Evolutionary conservation across 2,888 invertebrate species (phyloP), one percentile per base, ranked within the genome.

Genomic region (Myopa tessellatipennis): DNA sequence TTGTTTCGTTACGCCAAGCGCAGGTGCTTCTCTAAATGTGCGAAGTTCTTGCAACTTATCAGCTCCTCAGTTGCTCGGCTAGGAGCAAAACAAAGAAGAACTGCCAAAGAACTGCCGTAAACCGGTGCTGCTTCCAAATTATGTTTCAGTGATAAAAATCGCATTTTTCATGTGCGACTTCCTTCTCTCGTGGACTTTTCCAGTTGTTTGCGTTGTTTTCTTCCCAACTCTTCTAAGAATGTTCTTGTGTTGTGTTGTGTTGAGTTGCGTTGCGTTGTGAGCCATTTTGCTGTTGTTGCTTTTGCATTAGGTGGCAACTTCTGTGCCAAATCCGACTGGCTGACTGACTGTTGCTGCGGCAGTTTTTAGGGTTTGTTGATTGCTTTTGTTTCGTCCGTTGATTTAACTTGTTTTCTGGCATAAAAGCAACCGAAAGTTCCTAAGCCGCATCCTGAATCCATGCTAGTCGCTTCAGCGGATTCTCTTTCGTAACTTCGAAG

Each of bases 81-180:
- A 26, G 26, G 26, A 26, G 2, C 26, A 26, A 26, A 26, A 26
- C n/a, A n/a, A n/a, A n/a, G n/a, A n/a, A n/a, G n/a, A 26, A 26
- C 26, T 26, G 45, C 45, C 45, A 10, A 45, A 67, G 67, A 52
- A 26, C 58, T 71, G 71, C 71, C 55, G 26, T 18, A 55, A 55
- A 71, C 36, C 71, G 16, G 52, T 71, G 52, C 36, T 71, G 71
- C 52, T 34, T 71, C 52, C 58, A 38, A 71, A 71, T 71, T 71
- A 71, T 71, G 71, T 55, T 36, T 18, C 52, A 71, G 55, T 71
- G 71, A 71, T 71, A 71, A 58, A 71, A 71, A 71, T 71, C 38
- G n/a, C 55, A 36, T 55, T 36, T 58, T 3, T 58, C 12, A n/a
- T 58, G 55, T 55, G 58, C 45, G 45, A 45, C 3, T 45, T 45